Base-by-base conservation (phyloP, 2,113 vertebrate genomes). In the Osmerus eperlanus region DNA sequence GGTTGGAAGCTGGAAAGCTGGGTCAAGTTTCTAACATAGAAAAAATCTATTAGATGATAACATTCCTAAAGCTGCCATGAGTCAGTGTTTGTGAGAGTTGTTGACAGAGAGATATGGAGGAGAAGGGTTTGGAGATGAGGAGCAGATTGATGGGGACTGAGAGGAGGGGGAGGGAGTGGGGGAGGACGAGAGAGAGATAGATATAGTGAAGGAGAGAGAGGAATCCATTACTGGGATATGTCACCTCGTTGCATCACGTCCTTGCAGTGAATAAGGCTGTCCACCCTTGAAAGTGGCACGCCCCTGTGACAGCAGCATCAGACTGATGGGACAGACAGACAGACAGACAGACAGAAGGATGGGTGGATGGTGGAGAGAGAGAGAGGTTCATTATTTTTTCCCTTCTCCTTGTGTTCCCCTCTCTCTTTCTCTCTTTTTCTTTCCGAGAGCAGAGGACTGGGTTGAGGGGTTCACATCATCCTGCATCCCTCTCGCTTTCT, bases 221-320 rank as follows among this genome's bases (percentile, higher is more conserved):
- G 11, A 54, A 66, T 13, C 52, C 15, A 18, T 65, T 63, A 70
- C 71, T 4, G 18, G 52, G 52, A 73, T 73, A 56, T 77, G 71
- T 77, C 71, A 70, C 52, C 55, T 36, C 8, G 55, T 76, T 76
- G 74, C 74, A 70, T 80, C 75, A 78, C 55, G 41, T 18, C 54
- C n/a, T 62, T 77, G 70, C 63, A 73, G 51, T 75, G 55, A 66
- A 47, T 65, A 25, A 19, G 63, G 29, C 25, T 60, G 59, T 58
- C 41, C 36, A 6, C 61, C 8, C 63, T 36, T 66, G 19, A 67
- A n/a, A n/a, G 47, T 55, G 54, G 54, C 8, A 56, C 2, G n/a
- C 23, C 29, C 19, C 16, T 18, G 21, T 47, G 4, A 21, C 36
- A 2, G 23, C 51, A 41, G 52, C 61, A 32, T 32, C 29, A 32